Conservation (phyloP, 1,140 invertebrate species). For the Penaeus japonicus region DNA sequence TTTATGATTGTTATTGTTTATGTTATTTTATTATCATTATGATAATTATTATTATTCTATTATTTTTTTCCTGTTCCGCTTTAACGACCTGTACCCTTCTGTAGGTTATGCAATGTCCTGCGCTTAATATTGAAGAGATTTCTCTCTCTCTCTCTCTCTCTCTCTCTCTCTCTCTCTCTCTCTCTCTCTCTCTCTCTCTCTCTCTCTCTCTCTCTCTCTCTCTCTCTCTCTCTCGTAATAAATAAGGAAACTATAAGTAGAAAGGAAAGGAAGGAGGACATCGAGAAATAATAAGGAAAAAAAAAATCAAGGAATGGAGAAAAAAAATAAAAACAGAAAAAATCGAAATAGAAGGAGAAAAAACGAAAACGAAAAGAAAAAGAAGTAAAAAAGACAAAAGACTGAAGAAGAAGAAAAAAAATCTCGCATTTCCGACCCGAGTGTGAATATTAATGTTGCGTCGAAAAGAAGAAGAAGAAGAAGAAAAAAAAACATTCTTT, state of each 20-base stretch:
- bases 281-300: background rate
- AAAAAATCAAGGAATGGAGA: background rate
- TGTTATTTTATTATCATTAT: too few relatives aligned
- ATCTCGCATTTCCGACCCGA: too few relatives aligned
- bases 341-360: background rate
- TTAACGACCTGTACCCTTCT: too few relatives aligned
- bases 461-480: too few relatives aligned
- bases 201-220: conserved; percentile 9
- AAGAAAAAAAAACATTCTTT: too few relatives aligned
- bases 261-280: background rate
- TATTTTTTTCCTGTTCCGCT: too few relatives aligned
- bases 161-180: background rate
- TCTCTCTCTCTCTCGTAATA: background rate
- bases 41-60: too few relatives aligned
- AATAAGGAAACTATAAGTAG: background rate
- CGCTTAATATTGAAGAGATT: too few relatives aligned
- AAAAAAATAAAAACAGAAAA: background rate
- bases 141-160: background rate
- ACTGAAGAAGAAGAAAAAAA: background rate
- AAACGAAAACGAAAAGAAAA: background rate
- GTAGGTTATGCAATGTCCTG: too few relatives aligned
- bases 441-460: too few relatives aligned
- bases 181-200: background rate
- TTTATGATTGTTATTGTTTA: too few relatives aligned
- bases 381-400: background rate